A percentile compares a stretch with the other conserved stretches of the same genome.
Evolutionary conservation across 1,140 invertebrate species (phyloP).

Genomic region (Psix sp.): DNA sequence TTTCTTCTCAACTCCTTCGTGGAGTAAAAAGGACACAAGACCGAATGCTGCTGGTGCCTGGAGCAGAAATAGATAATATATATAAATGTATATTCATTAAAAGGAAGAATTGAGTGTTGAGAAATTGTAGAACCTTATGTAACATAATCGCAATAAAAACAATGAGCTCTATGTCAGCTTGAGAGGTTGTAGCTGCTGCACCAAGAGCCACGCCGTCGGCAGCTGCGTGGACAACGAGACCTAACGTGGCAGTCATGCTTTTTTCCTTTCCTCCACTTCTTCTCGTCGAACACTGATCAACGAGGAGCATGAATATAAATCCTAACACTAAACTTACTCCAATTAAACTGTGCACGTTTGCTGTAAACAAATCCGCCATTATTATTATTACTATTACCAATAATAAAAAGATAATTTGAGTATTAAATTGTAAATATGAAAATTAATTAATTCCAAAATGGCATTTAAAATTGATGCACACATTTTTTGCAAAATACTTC

Average conservation of each 20-base stretch:
- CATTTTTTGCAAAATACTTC: too few species aligned
- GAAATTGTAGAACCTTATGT: conserved; percentile 87
- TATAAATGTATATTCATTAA: not conserved
- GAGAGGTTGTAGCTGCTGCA: conserved; percentile 95
- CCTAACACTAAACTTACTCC: conserved; percentile 88
- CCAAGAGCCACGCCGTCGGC: conserved; percentile 98
- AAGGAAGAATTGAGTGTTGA: not conserved
- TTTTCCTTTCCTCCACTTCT: conserved; percentile 82
- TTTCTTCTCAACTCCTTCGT: conserved; percentile 94
- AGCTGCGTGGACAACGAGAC: conserved; percentile 98
- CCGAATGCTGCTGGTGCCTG: conserved; percentile 98
- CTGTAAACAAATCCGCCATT: conserved; percentile 63
- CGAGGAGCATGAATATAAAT: conserved; percentile 98
- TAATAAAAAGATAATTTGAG: too few species aligned
- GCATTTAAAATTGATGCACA: too few species aligned
- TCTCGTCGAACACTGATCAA: conserved; percentile 90
- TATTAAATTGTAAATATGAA: too few species aligned
- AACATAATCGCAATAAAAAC: conserved; percentile 99
- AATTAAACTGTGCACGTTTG: conserved; percentile 81
- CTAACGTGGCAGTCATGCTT: conserved; percentile 94
- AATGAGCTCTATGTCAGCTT: conserved; percentile 97
- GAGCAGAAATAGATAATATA: conserved; percentile 10
- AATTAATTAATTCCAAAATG: too few species aligned
- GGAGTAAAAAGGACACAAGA: conserved; percentile 96
- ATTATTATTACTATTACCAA: too few species aligned